A percentile compares a stretch with the other conserved stretches of the same genome.
These are phyloP conservation scores for Falco naumanni DNA, from an alignment of 2,797 vertebrate species.

Conservation along the genomic window DNA sequence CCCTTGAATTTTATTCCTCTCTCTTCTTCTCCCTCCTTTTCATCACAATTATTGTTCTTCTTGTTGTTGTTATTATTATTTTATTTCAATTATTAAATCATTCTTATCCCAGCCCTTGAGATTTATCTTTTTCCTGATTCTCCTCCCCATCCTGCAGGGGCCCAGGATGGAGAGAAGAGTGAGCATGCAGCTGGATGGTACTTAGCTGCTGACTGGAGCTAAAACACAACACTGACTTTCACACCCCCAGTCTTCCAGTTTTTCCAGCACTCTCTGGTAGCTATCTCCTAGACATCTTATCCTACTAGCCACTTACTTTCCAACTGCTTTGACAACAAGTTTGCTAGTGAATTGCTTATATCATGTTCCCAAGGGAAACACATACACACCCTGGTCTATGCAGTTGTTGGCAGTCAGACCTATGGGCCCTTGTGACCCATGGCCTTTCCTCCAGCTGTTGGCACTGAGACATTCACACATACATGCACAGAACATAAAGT, in stretches of 20 bases:
- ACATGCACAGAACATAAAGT: background rate
- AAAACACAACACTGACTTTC: background rate
- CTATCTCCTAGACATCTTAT: background rate
- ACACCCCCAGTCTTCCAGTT: rapidly evolving
- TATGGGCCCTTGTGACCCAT: no score
- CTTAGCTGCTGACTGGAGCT: no score
- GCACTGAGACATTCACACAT: background rate
- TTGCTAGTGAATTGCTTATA: background rate
- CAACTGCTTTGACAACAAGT: background rate
- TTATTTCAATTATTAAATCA: no score
- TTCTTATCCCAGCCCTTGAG: no score
- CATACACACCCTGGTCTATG: background rate
- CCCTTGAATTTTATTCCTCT: no score
- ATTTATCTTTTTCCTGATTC: no score
- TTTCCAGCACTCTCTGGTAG: background rate
- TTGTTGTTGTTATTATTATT: no score
- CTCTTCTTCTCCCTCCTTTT: no score
- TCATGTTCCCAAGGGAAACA: background rate
- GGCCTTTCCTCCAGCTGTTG: background rate
- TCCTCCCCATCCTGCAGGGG: no score
- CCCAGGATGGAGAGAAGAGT: no score
- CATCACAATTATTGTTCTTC: no score
- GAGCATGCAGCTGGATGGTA: no score
- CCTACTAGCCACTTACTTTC: background rate
- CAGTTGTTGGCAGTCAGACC: background rate